Evolutionary conservation across 2,113 vertebrate genomes (phyloP).

Genomic region (Clarias magur): DNA sequence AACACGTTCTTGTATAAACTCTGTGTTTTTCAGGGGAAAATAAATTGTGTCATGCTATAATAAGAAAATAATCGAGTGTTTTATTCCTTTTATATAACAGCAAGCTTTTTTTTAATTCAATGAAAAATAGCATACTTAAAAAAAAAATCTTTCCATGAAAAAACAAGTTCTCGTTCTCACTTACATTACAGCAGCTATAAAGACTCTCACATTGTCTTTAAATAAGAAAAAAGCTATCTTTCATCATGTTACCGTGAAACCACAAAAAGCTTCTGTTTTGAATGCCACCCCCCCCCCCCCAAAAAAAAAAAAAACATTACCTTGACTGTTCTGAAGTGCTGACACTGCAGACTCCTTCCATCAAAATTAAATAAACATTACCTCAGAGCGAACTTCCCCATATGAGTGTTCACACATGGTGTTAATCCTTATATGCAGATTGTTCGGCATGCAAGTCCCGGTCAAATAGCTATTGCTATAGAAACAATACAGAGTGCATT

Average conservation of each 20-base stretch:
- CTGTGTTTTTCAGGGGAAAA: constrained; percentile 6
- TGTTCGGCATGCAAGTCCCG: neutral
- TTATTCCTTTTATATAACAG: neutral
- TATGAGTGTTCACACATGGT: neutral
- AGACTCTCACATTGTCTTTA: neutral
- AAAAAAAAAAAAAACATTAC: neutral
- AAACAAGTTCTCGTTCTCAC: neutral
- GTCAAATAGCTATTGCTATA: neutral
- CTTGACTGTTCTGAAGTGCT: neutral
- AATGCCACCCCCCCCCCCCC: no score
- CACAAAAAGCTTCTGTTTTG: neutral
- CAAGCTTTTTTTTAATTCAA: neutral
- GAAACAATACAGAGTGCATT: neutral
- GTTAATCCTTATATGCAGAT: neutral
- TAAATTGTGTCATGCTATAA: neutral
- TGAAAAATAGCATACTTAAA: neutral
- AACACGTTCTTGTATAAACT: constrained; percentile 43
- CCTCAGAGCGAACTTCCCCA: neutral
- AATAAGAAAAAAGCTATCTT: neutral
- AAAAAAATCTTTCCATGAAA: no score
- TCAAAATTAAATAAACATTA: neutral
- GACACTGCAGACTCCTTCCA: neutral
- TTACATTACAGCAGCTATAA: no score
- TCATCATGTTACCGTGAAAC: neutral
- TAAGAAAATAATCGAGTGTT: neutral